Conservation (phyloP, 2,797 vertebrate species). For the Hylomyscus alleni region DNA sequence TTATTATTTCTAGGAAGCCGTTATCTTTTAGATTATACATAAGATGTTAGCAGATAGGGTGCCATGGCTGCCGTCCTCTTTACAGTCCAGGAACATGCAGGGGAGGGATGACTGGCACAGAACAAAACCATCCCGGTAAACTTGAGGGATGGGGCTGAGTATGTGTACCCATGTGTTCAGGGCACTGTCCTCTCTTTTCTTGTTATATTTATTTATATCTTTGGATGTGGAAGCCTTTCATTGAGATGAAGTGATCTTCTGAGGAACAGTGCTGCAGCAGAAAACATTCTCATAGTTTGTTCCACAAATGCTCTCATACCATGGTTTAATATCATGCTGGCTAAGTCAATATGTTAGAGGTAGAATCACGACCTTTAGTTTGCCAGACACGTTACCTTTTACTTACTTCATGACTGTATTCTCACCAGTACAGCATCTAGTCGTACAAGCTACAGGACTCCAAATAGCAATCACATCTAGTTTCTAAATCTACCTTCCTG, state of each 20-base stretch:
- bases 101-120: neutral
- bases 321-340: slow-evolving; percentile 53
- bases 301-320: neutral
- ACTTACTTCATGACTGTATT: neutral
- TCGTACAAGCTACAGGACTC: neutral
- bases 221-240: slow-evolving; percentile 26
- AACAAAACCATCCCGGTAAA: neutral
- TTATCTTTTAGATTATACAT: slow-evolving; percentile 30
- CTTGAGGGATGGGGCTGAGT: neutral
- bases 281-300: slow-evolving; percentile 12
- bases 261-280: neutral
- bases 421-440: slow-evolving; percentile 3
- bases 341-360: slow-evolving; percentile 15
- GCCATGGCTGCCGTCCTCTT: neutral
- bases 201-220: slow-evolving; percentile 15
- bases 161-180: neutral
- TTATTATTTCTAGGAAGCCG: neutral
- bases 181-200: slow-evolving; percentile 2
- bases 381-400: slow-evolving; percentile 52
- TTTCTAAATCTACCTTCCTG: neutral
- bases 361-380: slow-evolving; percentile 16
- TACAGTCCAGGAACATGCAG: neutral
- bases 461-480: slow-evolving; percentile 27
- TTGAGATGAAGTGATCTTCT: neutral
- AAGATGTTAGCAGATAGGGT: slow-evolving; percentile 29